Conservation (phyloP, 2,888 invertebrate species). For the Druceiella hillmani region DNA sequence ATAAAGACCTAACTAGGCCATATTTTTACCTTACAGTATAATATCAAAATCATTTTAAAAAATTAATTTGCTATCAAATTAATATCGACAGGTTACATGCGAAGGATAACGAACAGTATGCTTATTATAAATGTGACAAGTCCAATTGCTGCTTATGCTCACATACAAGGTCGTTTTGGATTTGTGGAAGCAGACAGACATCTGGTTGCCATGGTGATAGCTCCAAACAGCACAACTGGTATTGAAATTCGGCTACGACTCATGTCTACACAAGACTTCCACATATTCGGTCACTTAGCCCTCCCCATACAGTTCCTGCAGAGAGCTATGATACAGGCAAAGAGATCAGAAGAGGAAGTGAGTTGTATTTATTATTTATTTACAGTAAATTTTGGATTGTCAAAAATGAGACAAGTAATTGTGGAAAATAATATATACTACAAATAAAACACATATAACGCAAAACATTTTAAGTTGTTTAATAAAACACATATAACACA, state of each 20-base stretch:
- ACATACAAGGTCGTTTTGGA: slow-evolving; percentile 63
- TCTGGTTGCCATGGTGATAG: slow-evolving; percentile 66
- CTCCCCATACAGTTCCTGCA: slow-evolving; percentile 68
- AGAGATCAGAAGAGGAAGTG: slow-evolving; percentile 61
- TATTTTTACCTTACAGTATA: slow-evolving; percentile 1
- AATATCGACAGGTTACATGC: slow-evolving; percentile 54
- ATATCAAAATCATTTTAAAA: neutral
- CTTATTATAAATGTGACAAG: slow-evolving; percentile 70
- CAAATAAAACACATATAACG: too few relatives aligned
- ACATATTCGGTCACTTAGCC: slow-evolving; percentile 67
- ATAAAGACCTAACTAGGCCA: too few relatives aligned
- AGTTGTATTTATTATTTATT: slow-evolving; percentile 21
- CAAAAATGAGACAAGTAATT: too few relatives aligned
- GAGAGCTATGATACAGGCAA: slow-evolving; percentile 61
- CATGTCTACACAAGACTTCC: slow-evolving; percentile 60
- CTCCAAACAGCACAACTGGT: slow-evolving; percentile 65
- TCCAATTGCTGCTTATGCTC: slow-evolving; percentile 61
- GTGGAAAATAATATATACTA: too few relatives aligned
- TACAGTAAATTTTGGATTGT: slow-evolving; percentile 1
- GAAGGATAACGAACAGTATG: slow-evolving; percentile 69
- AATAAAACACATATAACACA: too few relatives aligned
- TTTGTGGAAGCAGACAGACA: slow-evolving; percentile 65
- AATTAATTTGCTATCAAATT: slow-evolving; percentile 6
- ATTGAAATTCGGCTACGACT: slow-evolving; percentile 61
- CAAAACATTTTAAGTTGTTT: too few relatives aligned